These are phyloP conservation scores for Eucidaris tribuloides DNA, from an alignment of 35 echinoderm and acorn worm genomes.

Conservation along the genomic window DNA sequence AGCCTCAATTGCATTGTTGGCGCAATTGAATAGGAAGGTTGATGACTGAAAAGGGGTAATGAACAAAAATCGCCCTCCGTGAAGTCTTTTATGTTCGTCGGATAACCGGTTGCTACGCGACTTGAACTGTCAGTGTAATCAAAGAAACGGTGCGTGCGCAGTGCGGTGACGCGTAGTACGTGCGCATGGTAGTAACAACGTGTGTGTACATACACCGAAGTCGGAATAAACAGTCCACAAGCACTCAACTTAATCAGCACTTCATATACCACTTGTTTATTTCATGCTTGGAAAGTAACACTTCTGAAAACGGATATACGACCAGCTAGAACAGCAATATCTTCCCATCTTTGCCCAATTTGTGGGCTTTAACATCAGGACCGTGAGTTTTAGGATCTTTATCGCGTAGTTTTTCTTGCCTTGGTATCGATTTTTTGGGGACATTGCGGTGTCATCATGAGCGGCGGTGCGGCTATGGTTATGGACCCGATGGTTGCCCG, in stretches of 20 bases:
- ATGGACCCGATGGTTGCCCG: conserved; percentile 14
- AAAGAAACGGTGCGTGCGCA: conserved; percentile 3
- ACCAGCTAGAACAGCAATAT: neutral
- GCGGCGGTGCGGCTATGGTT: neutral
- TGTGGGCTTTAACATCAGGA: neutral
- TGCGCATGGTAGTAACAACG: conserved; percentile 16
- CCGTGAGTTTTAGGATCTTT: neutral
- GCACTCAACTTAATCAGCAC: neutral
- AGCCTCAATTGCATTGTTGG: too few relatives aligned
- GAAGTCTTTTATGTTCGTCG: neutral
- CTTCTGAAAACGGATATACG: neutral
- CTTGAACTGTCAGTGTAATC: neutral
- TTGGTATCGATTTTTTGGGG: neutral
- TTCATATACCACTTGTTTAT: neutral
- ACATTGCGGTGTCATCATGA: neutral
- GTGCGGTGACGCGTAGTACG: neutral
- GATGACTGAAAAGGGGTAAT: too few relatives aligned
- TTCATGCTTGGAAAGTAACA: neutral
- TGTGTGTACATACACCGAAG: neutral
- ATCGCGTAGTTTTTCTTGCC: neutral
- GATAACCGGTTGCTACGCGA: conserved; percentile 7
- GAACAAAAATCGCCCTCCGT: too few relatives aligned
- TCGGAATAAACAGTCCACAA: neutral
- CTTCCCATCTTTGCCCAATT: neutral
- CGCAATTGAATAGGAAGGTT: too few relatives aligned